Base-by-base conservation (phyloP, 2,888 invertebrate species). In the Mycogona germanica region DNA sequence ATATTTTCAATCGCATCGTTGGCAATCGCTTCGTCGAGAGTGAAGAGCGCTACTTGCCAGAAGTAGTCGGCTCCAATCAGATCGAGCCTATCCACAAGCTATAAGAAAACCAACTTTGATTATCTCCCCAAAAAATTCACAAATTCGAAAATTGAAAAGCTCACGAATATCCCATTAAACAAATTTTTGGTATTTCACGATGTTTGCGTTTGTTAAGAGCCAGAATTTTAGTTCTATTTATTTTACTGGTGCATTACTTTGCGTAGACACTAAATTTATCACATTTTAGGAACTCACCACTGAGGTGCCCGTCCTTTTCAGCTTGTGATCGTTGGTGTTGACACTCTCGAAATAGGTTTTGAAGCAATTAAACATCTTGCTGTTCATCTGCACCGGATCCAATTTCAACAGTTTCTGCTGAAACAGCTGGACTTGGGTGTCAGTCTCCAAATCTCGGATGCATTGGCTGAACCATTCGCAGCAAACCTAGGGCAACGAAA, bases 401-500 rank as follows among this genome's bases (percentile, higher is more conserved):
- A 72, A 61, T 38, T 66, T 67, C 25, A 73, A 63, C 4, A 74
- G 62, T 57, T 73, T 70, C 59, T 73, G 69, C 59, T 68, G 66
- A 61, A 74, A 73, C 29, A 74, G 62, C 55, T 70, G 67, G 28
- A 63, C 63, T 58, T 70, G 70, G 1, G 72, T 71, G 29, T 72
- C 71, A 46, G 66, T 62, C 55, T 72, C 72, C 54, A 74, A 60
- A 60, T 73, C 73, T 52, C 65, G 63, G 25, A 70, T 60, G 28
- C 73, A 69, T 55, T 65, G 65, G 49, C 65, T 67, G 61, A 74
- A 72, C 73, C 73, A 73, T 44, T 70, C 69, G 61, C 70, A 73
- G 57, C 72, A 72, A 2, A 66, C 68, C 71, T 72, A 61, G n/a
- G 14, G 61, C 60, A 32, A 23, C 19, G 25, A 7, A 21, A 7